Evolutionary conservation across 2,797 vertebrate species (phyloP).

Genomic region (Sylvia borin): DNA sequence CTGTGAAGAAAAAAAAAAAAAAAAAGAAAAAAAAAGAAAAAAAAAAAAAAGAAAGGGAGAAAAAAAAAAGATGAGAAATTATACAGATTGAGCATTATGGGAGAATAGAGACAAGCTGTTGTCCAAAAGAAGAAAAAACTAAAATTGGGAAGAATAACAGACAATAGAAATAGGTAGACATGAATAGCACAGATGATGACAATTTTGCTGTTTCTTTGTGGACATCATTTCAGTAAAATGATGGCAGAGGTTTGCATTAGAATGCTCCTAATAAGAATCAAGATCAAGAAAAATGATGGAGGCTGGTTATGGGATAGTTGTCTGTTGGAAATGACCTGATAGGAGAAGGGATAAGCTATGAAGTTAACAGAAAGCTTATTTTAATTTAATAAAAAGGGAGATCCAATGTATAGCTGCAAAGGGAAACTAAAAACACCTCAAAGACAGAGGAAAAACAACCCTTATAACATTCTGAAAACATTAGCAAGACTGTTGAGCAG

Average conservation of each 20-base stretch:
- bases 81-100: neutral
- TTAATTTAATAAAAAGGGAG: neutral
- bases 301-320: neutral
- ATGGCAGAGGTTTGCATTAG: neutral
- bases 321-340: neutral
- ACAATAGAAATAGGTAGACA: neutral
- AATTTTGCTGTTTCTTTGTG: neutral
- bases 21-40: neutral
- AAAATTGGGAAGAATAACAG: neutral
- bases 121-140: neutral
- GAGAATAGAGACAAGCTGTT: neutral
- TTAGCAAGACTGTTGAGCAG: neutral
- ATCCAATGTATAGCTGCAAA: neutral
- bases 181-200: neutral
- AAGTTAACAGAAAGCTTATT: neutral
- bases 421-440: neutral
- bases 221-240: neutral
- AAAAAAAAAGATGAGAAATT: neutral
- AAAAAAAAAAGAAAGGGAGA: neutral
- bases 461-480: neutral
- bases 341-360: neutral
- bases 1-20: neutral
- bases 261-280: neutral
- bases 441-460: neutral
- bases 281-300: neutral